Base-by-base conservation (phyloP, 1,140 invertebrate species). In the Protaetia brevitarsis region DNA sequence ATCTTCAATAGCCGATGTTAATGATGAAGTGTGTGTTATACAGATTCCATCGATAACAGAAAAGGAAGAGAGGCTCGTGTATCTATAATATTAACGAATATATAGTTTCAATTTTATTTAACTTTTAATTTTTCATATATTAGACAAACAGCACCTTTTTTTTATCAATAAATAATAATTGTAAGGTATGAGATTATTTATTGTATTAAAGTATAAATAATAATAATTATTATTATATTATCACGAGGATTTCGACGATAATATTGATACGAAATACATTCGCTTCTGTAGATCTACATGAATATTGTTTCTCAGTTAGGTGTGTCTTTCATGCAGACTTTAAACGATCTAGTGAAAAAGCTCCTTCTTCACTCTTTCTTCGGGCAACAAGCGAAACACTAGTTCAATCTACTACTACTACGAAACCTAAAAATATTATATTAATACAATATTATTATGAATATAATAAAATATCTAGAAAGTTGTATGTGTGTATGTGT, bases 131-230 rank as follows among this genome's bases (percentile, higher is more conserved):
- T 59, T 27, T 59, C 57, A 59, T 59, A 59, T 59, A 59, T 59
- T 59, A 21, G 57, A 59, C 57, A 59, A 59, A 59, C 57, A 29
- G 57, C 57, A 59, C 29, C n/a, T 59, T 59, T 59, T 29, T 59
- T 59, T 29, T 51, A 51, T 51, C 21, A 51, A 51, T 51, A 51
- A 51, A 51, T 51, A 51, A 51, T 51, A 51, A 51, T 51, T 11
- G 13, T 34, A 51, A 51, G n/a, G 57, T 59, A 59, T 59, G 57
- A 59, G 57, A 59, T 59, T 59, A 59, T 59, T 59, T 59, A 59
- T 59, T 59, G 57, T 59, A 59, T 29, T 59, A 59, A 59, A 59
- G 16, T 59, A 31, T 31, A 28, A 59, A 59, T 59, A 59, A 29
- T 59, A 29, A 29, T 51, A 51, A 51, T 51, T 16, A 51, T 51